These are phyloP conservation scores for Scortum barcoo DNA, from an alignment of 2,113 vertebrate species.

Conservation along the genomic window DNA sequence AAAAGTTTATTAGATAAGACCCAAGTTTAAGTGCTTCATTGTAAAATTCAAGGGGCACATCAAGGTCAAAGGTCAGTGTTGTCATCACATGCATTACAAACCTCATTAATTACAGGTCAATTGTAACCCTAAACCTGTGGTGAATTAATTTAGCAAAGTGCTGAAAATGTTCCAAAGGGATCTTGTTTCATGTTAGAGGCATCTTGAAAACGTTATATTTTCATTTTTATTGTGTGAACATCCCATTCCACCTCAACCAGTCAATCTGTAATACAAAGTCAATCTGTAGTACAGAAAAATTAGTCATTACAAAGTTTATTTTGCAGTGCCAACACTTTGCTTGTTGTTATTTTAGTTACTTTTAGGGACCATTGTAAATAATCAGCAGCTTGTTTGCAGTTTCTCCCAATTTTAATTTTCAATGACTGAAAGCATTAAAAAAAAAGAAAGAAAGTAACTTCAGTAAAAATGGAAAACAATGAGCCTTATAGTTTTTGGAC, in stretches of 20 bases:
- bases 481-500: too few relatives aligned
- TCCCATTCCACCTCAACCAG: neutral
- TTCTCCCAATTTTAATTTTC: neutral
- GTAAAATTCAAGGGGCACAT: conserved; percentile 12
- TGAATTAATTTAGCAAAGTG: conserved; percentile 9
- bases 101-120: conserved; percentile 22
- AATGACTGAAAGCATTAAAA: too few relatives aligned
- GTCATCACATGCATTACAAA: conserved; percentile 31
- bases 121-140: conserved; percentile 18
- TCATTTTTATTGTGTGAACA: neutral
- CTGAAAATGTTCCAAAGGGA: conserved; percentile 13
- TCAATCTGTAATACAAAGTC: neutral
- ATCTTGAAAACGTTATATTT: too few relatives aligned
- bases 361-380: neutral
- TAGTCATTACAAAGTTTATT: neutral
- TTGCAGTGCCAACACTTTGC: neutral
- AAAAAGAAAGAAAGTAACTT: too few relatives aligned
- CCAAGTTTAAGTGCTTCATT: neutral
- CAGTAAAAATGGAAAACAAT: too few relatives aligned
- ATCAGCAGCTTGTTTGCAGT: neutral
- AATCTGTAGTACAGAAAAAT: neutral
- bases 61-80: conserved; percentile 31
- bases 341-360: neutral
- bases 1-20: neutral
- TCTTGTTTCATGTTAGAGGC: neutral